Conservation (phyloP, 1,140 invertebrate genomes). For the Coenobita brevimanus region DNA sequence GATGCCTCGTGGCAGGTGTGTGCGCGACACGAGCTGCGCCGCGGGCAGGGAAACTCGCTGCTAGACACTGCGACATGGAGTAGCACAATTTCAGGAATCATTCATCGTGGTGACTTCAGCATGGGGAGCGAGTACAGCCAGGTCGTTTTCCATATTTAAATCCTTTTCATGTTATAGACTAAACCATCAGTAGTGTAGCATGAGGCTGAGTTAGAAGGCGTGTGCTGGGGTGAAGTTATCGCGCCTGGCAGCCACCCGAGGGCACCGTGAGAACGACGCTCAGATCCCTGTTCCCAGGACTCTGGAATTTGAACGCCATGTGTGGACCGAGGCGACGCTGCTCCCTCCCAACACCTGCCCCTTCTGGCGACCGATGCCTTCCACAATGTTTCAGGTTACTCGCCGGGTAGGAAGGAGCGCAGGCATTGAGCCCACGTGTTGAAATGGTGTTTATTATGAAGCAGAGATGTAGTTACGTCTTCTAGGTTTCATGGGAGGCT, state of each 20-base stretch:
- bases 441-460: not conserved
- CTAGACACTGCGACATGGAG: constrained; percentile 1
- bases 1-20: constrained; percentile 69
- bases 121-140: not conserved
- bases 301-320: constrained; percentile 63
- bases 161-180: no score
- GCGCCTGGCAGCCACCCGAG: constrained; percentile 17
- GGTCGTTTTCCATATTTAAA: no score
- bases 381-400: constrained; percentile 35
- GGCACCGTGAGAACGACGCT: constrained; percentile 64
- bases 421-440: not conserved
- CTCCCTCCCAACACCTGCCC: constrained; percentile 58
- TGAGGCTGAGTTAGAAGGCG: no score
- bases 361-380: constrained; percentile 50
- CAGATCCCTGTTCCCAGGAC: constrained; percentile 53
- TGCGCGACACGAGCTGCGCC: constrained; percentile 69
- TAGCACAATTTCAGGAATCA: not conserved
- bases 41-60: constrained; percentile 23
- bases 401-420: not conserved
- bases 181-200: no score
- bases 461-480: not conserved
- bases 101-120: not conserved
- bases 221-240: no score
- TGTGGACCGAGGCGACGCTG: constrained; percentile 45
- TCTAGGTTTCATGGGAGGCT: no score